Conservation (phyloP, 2,113 vertebrate species). For the Helogale parvula region DNA sequence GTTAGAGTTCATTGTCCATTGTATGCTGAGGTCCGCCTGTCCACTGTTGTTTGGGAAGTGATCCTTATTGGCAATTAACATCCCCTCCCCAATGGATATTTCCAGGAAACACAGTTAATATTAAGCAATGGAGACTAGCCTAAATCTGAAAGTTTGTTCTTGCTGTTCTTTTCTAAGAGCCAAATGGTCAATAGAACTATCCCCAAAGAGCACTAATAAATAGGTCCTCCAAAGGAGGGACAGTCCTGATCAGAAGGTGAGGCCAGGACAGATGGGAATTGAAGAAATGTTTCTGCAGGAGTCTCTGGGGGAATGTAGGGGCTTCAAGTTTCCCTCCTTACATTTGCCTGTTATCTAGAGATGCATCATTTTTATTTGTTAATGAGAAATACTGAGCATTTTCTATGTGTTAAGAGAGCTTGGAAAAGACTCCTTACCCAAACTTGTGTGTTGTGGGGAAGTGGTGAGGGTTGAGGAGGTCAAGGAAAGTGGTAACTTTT, state of each 20-base stretch:
- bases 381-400: background rate
- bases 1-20: background rate
- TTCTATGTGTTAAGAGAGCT: background rate
- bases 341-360: background rate
- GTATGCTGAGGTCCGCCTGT: background rate
- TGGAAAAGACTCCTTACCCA: background rate
- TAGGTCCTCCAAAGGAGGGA: background rate
- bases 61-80: constrained; percentile 20
- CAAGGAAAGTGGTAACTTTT: background rate
- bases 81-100: background rate
- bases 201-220: constrained; percentile 22
- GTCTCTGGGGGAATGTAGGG: too few species aligned
- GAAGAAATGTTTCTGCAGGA: background rate
- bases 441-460: background rate
- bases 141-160: constrained; percentile 56
- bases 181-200: constrained; percentile 39
- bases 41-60: background rate
- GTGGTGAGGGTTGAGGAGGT: background rate
- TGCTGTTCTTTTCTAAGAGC: constrained; percentile 60
- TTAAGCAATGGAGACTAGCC: constrained; percentile 54
- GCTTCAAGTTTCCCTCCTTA: background rate
- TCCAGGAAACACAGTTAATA: constrained; percentile 42
- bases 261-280: background rate
- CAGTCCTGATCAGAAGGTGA: background rate
- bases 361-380: background rate